Evolutionary conservation across 2,888 invertebrate genomes (phyloP), one percentile per base, ranked within the genome.

Genomic region (Chironomus tentans): DNA sequence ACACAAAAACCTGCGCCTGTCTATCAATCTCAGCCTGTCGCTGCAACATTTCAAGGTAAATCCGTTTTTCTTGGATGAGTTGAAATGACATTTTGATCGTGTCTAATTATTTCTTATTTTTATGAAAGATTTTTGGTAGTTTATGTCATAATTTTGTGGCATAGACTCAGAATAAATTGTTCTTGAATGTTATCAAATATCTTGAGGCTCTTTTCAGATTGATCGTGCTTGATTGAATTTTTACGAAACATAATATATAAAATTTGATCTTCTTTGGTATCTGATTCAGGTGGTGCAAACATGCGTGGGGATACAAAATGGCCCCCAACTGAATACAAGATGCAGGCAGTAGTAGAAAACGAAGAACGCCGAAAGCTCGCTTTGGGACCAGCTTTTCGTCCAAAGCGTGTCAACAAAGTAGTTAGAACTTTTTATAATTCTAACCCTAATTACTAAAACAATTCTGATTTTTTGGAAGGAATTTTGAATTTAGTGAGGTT

Each of bases 301-400:
- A 91, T 93, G 89, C 90, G 93, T 81, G 94, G 94, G 80, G 94
- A 94, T 84, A 87, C 91, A 83, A 94, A 94, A 83, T 94, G 94
- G 94, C 94, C 94, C 80, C 94, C 94, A 79, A 90, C 89, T 82
- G 86, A 88, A 79, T 91, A 92, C 81, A 92, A 89, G 83, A 89
- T 88, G 79, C 91, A 91, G 78, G 88, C 91, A 77, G 90, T 86
- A 74, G 90, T 89, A 50, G 93, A 93, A 82, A 91, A 92, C 81
- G 88, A 87, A 79, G 90, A 90, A 74, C 87, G 91, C 80, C 82
- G 89, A 80, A 88, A 88, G 79, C 84, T 93, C 80, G 91, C 92
- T 46, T 89, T 87, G 82, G 92, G 92, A 22, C 92, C 92, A 24
- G 91, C 89, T 68, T 88, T 88, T 83, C 87, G 91, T 82, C 93